phyloP scores from a whole-genome alignment of 2,888 invertebrate species.

The Thera britannica region DNA sequence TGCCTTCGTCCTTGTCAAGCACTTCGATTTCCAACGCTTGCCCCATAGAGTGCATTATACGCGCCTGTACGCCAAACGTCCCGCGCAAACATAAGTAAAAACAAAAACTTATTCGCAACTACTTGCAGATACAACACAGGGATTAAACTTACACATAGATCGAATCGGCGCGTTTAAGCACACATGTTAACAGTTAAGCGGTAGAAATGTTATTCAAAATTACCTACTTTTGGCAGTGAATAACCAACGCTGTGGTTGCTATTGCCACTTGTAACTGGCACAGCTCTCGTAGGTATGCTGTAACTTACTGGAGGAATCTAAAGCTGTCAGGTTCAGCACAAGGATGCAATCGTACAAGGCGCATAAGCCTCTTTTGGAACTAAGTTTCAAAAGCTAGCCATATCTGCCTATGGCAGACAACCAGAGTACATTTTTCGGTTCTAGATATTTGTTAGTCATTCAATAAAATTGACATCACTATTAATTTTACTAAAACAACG shows the following conservation, averaged over 20 bases:
- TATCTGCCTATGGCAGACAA: background rate
- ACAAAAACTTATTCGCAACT: slow-evolving; percentile 75
- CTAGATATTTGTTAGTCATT: background rate
- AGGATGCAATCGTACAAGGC: background rate
- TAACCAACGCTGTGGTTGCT: background rate
- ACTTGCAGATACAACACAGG: slow-evolving; percentile 40
- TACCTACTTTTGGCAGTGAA: background rate
- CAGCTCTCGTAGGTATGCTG: background rate
- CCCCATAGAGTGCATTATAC: slow-evolving; percentile 87
- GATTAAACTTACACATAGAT: slow-evolving; percentile 35
- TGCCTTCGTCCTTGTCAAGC: slow-evolving; percentile 94
- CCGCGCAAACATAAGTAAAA: slow-evolving; percentile 81
- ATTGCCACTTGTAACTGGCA: background rate
- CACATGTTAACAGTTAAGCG: slow-evolving; percentile 42
- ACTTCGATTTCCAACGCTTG: slow-evolving; percentile 91
- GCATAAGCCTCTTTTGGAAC: background rate
- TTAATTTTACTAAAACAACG: background rate
- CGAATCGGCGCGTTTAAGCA: slow-evolving; percentile 43
- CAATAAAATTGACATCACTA: background rate
- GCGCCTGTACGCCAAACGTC: slow-evolving; percentile 78
- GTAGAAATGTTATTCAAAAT: slow-evolving; percentile 39
- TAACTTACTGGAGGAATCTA: background rate
- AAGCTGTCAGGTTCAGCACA: background rate
- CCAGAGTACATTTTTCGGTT: background rate
- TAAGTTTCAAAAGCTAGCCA: background rate